Conservation (phyloP, 2,888 invertebrate genomes). For the Taphrorychus bicolor region DNA sequence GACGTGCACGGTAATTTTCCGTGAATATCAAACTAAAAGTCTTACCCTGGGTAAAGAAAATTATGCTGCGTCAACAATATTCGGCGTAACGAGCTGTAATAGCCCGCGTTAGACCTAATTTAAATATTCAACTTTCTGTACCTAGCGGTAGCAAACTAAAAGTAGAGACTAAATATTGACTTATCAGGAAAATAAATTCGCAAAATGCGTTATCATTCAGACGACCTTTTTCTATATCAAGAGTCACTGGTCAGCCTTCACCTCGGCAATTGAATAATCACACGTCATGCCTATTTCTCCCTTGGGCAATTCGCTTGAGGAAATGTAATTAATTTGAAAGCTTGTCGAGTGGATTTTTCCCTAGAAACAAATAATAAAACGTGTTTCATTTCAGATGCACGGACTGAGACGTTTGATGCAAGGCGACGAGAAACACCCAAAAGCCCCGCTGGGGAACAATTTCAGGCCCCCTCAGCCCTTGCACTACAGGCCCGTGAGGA, state of each 20-base stretch:
- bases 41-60: conserved; percentile 1
- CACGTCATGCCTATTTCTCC: background rate
- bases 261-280: background rate
- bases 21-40: background rate
- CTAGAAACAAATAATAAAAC: background rate
- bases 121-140: conserved; percentile 35
- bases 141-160: conserved; percentile 7
- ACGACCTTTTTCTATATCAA: too few relatives aligned
- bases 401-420: conserved; percentile 86
- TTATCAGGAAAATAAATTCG: background rate
- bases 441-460: conserved; percentile 93
- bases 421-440: conserved; percentile 84
- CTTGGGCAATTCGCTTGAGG: background rate
- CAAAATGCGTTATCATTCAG: background rate
- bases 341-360: background rate
- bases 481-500: conserved; percentile 92
- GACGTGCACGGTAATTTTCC: background rate
- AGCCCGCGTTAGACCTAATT: conserved; percentile 37
- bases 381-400: conserved; percentile 71
- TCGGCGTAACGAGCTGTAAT: conserved; percentile 37
- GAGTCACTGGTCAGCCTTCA: too few relatives aligned
- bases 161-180: conserved; percentile 35
- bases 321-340: conserved; percentile 37
- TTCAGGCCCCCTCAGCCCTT: conserved; percentile 92
- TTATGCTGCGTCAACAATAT: conserved; percentile 36